Percentiles rank a stretch among this genome's conserved stretches.
phyloP scores from a whole-genome alignment of 2,888 invertebrate genomes.

The Drosophila leonis region DNA sequence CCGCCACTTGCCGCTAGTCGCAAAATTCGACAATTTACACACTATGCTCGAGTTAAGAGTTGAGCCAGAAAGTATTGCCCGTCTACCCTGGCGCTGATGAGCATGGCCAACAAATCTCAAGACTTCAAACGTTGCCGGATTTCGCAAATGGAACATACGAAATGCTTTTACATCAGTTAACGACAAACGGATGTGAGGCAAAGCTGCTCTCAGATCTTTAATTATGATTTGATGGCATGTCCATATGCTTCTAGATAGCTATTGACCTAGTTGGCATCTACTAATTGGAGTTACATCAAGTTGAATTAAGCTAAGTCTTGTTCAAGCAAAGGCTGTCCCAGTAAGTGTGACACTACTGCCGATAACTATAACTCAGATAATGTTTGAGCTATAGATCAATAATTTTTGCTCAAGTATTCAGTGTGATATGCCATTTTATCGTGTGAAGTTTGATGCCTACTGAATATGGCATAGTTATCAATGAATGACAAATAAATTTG shows the following conservation, averaged over 20 bases:
- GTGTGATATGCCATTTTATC: too few relatives aligned
- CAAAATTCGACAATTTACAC: slow-evolving; percentile 37
- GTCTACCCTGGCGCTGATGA: background rate
- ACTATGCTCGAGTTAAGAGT: slow-evolving; percentile 19
- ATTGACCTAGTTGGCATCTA: background rate
- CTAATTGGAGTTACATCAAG: background rate
- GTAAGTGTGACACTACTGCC: background rate
- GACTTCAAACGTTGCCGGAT: background rate
- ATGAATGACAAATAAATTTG: too few relatives aligned
- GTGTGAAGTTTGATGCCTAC: too few relatives aligned
- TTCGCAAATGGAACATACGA: background rate
- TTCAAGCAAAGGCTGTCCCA: background rate
- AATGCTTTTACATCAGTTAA: background rate
- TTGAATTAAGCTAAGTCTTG: background rate
- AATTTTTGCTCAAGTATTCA: too few relatives aligned
- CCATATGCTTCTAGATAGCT: background rate
- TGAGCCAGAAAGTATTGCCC: slow-evolving; percentile 20
- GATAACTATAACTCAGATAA: too few relatives aligned
- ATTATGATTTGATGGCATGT: background rate
- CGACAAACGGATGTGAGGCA: background rate
- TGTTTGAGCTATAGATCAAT: too few relatives aligned
- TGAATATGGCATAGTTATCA: too few relatives aligned
- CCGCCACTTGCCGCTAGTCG: slow-evolving; percentile 18
- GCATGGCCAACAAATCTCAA: too few relatives aligned
- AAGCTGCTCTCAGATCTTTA: background rate